Percentiles rank a stretch among this genome's conserved stretches.
These are phyloP conservation scores for Aselliscus stoliczkanus DNA, from an alignment of 2,797 vertebrate species.

Conservation along the genomic window DNA sequence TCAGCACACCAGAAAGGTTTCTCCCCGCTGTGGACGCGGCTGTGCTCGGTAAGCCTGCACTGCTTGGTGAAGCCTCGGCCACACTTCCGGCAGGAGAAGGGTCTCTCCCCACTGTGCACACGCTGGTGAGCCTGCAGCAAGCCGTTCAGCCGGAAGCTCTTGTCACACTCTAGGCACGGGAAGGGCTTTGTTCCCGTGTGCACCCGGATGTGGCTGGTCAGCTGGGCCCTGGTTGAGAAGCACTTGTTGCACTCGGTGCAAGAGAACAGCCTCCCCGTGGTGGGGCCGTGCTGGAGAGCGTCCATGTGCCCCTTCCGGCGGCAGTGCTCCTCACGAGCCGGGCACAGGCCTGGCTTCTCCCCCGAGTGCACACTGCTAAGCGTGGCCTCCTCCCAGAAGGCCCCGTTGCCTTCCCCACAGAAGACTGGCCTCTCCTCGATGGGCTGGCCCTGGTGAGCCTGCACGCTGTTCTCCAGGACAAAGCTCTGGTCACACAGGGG, in stretches of 20 bases:
- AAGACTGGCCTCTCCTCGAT: background rate
- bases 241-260: background rate
- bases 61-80: background rate
- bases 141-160: conserved; percentile 1
- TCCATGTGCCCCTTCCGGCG: background rate
- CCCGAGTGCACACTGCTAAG: background rate
- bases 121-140: background rate
- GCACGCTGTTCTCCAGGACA: background rate
- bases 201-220: background rate
- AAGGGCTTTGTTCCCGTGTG: background rate
- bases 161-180: background rate
- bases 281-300: background rate
- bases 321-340: background rate
- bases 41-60: conserved; percentile 11
- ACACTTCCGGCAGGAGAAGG: background rate
- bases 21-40: background rate
- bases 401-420: background rate
- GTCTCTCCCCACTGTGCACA: background rate
- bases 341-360: background rate
- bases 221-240: background rate
- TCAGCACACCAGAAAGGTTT: background rate
- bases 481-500: background rate
- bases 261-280: background rate
- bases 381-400: background rate
- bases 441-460: background rate